Percentiles rank a stretch among this genome's conserved stretches.
Evolutionary conservation across 2,797 vertebrate genomes (phyloP).

Genomic region (Gephyroberyx darwinii): DNA sequence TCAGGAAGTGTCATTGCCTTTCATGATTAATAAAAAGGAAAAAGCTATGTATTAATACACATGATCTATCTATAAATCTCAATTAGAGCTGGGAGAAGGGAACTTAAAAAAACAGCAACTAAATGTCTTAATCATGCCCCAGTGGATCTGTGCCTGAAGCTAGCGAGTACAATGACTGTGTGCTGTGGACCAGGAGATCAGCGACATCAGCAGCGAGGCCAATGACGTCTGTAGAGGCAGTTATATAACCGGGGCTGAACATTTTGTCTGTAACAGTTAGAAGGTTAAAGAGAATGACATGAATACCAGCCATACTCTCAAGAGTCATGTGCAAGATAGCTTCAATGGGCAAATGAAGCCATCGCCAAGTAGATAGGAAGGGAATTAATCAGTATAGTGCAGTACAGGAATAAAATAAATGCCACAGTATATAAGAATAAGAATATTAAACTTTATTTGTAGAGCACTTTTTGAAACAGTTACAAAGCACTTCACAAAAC

Average conservation of each 20-base stretch:
- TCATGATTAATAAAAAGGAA: slow-evolving; percentile 27
- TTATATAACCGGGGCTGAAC: slow-evolving; percentile 82
- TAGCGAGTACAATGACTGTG: slow-evolving; percentile 66
- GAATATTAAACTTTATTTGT: too few relatives aligned
- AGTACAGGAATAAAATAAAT: not conserved
- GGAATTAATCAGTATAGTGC: slow-evolving; percentile 2
- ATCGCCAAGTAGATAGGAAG: slow-evolving; percentile 28
- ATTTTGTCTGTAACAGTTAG: slow-evolving; percentile 79
- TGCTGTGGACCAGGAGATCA: slow-evolving; percentile 71
- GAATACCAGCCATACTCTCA: slow-evolving; percentile 77
- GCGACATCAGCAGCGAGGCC: slow-evolving; percentile 59
- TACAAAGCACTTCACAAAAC: too few relatives aligned
- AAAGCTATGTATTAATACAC: slow-evolving; percentile 6
- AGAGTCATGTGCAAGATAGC: slow-evolving; percentile 77
- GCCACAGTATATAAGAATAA: too few relatives aligned
- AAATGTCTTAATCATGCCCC: slow-evolving; percentile 65
- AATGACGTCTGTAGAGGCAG: slow-evolving; percentile 73
- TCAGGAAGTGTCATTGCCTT: slow-evolving; percentile 3
- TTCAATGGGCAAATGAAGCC: slow-evolving; percentile 43
- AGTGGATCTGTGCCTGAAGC: slow-evolving; percentile 63
- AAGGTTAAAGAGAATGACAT: slow-evolving; percentile 79
- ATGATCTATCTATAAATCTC: not conserved
- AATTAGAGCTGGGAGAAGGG: slow-evolving; percentile 17
- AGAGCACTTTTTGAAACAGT: too few relatives aligned
- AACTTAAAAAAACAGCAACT: slow-evolving; percentile 35